phyloP scores from a whole-genome alignment of 2,888 invertebrate genomes.

The Cantharis nigra region DNA sequence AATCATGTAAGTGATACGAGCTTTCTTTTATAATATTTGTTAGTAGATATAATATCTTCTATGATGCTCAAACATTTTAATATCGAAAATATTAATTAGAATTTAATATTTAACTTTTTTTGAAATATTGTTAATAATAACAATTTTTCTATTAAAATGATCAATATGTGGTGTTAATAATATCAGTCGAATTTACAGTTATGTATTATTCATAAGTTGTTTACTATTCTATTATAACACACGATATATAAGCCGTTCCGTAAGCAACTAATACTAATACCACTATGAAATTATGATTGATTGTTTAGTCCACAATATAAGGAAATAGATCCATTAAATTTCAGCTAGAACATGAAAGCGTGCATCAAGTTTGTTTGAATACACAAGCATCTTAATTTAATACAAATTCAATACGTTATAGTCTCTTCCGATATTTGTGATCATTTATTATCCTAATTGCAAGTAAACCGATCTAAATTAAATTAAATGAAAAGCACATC shows the following conservation, averaged over 20 bases:
- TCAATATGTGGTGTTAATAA: neutral
- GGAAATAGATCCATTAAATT: constrained; percentile 13
- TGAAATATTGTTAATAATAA: too few relatives aligned
- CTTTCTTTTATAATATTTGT: neutral
- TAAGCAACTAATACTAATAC: constrained; percentile 10
- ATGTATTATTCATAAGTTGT: neutral
- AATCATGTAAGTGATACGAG: neutral
- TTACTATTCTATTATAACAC: constrained; percentile 1
- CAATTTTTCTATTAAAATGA: neutral
- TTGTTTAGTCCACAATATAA: neutral
- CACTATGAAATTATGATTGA: constrained; percentile 17
- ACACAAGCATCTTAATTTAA: constrained; percentile 2
- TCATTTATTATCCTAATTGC: neutral
- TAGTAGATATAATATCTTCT: neutral
- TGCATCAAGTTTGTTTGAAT: constrained; percentile 3
- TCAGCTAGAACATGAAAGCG: neutral
- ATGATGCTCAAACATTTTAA: too few relatives aligned
- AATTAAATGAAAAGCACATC: neutral
- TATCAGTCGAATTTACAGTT: neutral
- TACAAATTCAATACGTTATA: neutral
- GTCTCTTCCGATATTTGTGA: constrained; percentile 1
- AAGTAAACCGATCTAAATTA: neutral
- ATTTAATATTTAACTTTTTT: too few relatives aligned
- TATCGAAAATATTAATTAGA: neutral
- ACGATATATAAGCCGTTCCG: neutral